Evolutionary conservation across 2,888 invertebrate species (phyloP).

Genomic region (Athalia cordata): DNA sequence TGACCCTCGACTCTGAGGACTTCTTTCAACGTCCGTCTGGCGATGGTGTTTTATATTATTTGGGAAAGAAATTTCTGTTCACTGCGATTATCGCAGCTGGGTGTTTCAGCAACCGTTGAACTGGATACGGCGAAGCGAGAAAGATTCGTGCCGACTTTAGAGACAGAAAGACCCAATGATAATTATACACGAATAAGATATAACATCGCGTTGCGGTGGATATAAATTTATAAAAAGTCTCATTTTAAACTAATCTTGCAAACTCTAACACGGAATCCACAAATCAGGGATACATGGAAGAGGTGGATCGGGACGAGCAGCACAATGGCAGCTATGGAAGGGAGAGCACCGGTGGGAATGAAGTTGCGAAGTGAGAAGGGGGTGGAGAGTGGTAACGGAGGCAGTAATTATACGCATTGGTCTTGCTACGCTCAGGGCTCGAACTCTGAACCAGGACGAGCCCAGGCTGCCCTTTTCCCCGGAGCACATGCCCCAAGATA

Average conservation of each 20-base stretch:
- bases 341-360: slow-evolving; percentile 17
- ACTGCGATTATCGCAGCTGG: too few species aligned
- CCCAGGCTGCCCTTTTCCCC: slow-evolving; percentile 32
- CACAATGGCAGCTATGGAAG: slow-evolving; percentile 32
- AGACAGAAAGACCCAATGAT: too few species aligned
- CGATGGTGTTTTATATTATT: too few species aligned
- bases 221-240: too few species aligned
- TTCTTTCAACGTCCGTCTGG: too few species aligned
- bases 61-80: too few species aligned
- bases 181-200: too few species aligned
- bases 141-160: too few species aligned
- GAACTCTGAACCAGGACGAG: slow-evolving; percentile 42
- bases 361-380: slow-evolving; percentile 37
- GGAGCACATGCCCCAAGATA: slow-evolving; percentile 27
- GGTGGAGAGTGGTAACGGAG: slow-evolving; percentile 19
- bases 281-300: slow-evolving; percentile 45
- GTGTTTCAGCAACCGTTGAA: too few species aligned
- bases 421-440: slow-evolving; percentile 34
- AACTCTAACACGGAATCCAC: slow-evolving; percentile 40
- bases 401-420: slow-evolving; percentile 42
- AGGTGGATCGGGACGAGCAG: slow-evolving; percentile 42
- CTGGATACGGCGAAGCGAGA: too few species aligned
- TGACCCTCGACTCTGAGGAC: too few species aligned
- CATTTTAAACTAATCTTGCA: slow-evolving; percentile 14
- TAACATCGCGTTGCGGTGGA: too few species aligned